These are phyloP conservation scores for Holotrichia oblita DNA, from an alignment of 1,140 invertebrate genomes.

Conservation along the genomic window DNA sequence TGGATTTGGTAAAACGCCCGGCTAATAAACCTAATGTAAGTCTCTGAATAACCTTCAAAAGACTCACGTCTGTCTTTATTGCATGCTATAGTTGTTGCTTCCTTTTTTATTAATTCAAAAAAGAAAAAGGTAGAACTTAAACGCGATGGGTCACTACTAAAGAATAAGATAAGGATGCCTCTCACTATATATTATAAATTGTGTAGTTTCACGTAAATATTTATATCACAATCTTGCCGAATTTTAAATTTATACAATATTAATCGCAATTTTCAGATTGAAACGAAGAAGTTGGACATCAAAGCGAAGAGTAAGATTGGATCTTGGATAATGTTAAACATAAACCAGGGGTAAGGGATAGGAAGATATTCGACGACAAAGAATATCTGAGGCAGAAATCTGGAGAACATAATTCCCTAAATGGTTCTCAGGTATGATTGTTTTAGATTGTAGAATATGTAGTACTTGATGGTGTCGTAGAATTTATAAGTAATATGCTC, in stretches of 20 bases:
- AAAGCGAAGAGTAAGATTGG: slow-evolving; percentile 89
- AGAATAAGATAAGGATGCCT: too few relatives aligned
- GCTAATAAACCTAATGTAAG: slow-evolving; percentile 23
- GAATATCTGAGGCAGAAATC: slow-evolving; percentile 89
- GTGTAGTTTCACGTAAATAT: too few relatives aligned
- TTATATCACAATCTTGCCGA: too few relatives aligned
- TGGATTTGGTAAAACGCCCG: slow-evolving; percentile 11
- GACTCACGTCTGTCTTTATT: too few relatives aligned
- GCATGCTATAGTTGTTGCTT: too few relatives aligned
- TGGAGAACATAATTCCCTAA: slow-evolving; percentile 69
- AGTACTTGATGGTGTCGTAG: slow-evolving; percentile 8
- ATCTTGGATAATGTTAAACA: slow-evolving; percentile 94
- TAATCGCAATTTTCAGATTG: slow-evolving; percentile 71
- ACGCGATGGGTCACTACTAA: too few relatives aligned
- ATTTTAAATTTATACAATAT: not conserved
- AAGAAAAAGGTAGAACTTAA: too few relatives aligned
- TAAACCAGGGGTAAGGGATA: slow-evolving; percentile 91
- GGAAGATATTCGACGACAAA: slow-evolving; percentile 94
- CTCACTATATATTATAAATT: too few relatives aligned
- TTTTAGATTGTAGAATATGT: too few relatives aligned
- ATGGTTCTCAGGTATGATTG: slow-evolving; percentile 76
- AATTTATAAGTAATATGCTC: slow-evolving; percentile 16
- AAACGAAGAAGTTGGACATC: slow-evolving; percentile 85
- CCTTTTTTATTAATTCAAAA: too few relatives aligned
- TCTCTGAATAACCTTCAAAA: too few relatives aligned